Conservation (phyloP, 2,113 vertebrate species). For the Callipepla squamata region DNA sequence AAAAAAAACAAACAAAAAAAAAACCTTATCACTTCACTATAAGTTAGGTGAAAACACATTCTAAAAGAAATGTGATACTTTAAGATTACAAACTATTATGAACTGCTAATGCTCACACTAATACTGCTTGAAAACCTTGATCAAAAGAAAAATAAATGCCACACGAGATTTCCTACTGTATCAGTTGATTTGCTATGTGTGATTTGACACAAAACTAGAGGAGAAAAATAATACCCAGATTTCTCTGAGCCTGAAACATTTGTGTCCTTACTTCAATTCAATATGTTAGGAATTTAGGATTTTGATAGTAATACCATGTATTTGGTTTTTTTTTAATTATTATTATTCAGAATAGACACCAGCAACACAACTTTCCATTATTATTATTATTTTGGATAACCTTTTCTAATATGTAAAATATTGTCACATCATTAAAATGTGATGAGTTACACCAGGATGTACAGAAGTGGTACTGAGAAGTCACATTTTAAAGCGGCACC, state of each 20-base stretch:
- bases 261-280: rapidly evolving
- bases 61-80: background rate
- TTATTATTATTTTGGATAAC: background rate
- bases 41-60: background rate
- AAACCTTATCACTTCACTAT: background rate
- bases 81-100: background rate
- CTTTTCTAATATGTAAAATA: background rate
- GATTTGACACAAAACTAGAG: background rate
- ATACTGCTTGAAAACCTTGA: background rate
- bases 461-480: background rate
- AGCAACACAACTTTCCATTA: background rate
- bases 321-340: background rate
- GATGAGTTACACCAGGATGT: background rate
- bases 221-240: background rate
- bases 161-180: background rate
- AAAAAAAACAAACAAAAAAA: background rate
- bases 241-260: background rate
- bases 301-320: background rate
- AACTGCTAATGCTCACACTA: background rate
- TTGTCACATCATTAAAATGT: background rate
- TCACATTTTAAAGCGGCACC: background rate
- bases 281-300: background rate
- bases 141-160: background rate
- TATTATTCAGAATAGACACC: background rate
- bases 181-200: background rate